Conservation (phyloP, 1,140 invertebrate genomes). For the Druon quercuslanigerum region DNA sequence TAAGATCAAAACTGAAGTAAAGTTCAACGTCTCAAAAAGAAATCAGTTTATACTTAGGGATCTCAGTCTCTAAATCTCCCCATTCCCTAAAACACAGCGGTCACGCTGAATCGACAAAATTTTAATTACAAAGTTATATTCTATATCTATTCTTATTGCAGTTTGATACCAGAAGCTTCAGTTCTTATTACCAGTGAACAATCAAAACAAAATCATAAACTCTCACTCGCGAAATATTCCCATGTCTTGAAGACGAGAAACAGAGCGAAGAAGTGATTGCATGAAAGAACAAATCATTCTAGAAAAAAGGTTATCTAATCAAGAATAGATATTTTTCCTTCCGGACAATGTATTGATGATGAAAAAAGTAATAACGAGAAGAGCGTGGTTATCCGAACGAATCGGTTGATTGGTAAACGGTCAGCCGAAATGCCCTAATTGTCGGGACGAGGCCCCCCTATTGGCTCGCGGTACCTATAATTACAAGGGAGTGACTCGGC, state of each 20-base stretch:
- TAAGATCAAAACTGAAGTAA: no score
- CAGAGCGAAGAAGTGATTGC: no score
- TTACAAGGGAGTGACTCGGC: conserved; percentile 68
- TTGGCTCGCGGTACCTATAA: conserved; percentile 65
- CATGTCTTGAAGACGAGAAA: no score
- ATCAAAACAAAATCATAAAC: not conserved
- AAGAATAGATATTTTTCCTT: not conserved
- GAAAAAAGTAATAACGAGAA: not conserved
- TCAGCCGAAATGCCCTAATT: conserved; percentile 63
- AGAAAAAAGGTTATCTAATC: no score
- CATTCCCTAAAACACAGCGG: not conserved
- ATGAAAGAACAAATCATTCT: no score
- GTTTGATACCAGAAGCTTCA: not conserved
- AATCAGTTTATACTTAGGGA: no score
- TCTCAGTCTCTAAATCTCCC: no score
- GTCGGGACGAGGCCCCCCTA: conserved; percentile 59
- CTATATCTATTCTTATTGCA: not conserved
- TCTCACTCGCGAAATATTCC: not conserved
- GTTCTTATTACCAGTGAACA: no score
- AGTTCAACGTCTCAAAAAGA: no score
- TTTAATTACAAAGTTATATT: not conserved
- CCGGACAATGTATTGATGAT: not conserved
- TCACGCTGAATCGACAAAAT: not conserved
- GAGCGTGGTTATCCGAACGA: conserved; percentile 52
- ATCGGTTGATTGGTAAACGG: conserved; percentile 52